Percentiles rank a stretch among this genome's conserved stretches.
These are phyloP conservation scores for Itoplectis maculator DNA, from an alignment of 2,888 invertebrate genomes.

Conservation along the genomic window DNA sequence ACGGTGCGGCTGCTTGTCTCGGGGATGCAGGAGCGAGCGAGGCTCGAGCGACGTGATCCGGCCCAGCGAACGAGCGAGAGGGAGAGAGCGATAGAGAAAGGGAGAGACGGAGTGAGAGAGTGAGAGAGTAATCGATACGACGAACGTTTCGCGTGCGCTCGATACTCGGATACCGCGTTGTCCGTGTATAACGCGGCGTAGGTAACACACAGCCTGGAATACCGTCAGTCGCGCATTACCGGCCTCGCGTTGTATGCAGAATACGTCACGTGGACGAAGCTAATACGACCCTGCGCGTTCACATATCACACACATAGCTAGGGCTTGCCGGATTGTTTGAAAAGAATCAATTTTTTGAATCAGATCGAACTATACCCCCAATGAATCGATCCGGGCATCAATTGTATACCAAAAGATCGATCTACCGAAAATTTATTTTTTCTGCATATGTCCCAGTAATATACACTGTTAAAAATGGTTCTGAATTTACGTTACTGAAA, in stretches of 20 bases:
- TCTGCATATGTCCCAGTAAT: too few species aligned
- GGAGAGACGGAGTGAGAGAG: too few species aligned
- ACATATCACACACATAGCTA: too few species aligned
- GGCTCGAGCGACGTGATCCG: constrained; percentile 53
- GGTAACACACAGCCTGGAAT: constrained; percentile 49
- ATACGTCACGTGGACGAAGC: neutral
- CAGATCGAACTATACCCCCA: too few species aligned
- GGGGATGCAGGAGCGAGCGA: constrained; percentile 47
- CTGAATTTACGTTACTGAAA: too few species aligned
- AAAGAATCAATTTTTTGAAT: too few species aligned
- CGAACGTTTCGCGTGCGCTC: constrained; percentile 73
- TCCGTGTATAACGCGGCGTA: constrained; percentile 18
- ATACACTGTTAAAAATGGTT: too few species aligned
- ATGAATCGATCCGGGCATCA: too few species aligned
- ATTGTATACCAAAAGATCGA: too few species aligned
- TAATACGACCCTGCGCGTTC: neutral
- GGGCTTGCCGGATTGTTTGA: too few species aligned
- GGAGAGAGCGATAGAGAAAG: too few species aligned
- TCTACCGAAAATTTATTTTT: too few species aligned
- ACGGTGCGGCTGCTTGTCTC: constrained; percentile 42
- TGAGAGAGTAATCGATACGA: constrained; percentile 74
- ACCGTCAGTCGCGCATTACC: constrained; percentile 5
- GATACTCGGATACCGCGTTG: constrained; percentile 67
- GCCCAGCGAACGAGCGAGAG: neutral
- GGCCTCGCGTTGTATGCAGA: constrained; percentile 19